Percentiles rank a stretch among this genome's conserved stretches.
phyloP scores from a whole-genome alignment of 2,797 vertebrate genomes.

The Crocodylus rhombifer region DNA sequence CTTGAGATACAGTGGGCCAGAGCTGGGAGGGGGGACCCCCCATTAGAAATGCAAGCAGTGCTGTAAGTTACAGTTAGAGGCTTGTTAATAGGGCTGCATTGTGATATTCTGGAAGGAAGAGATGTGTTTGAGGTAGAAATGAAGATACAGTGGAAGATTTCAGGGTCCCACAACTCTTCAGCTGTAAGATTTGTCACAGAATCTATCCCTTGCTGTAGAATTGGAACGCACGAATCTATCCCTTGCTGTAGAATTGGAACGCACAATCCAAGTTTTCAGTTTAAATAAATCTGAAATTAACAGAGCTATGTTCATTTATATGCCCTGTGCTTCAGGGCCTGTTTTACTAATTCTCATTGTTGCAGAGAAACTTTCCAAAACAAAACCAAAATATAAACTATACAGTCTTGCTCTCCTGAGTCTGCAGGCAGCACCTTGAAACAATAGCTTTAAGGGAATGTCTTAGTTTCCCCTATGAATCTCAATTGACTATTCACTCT shows the following conservation, averaged over 20 bases:
- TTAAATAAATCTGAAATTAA: neutral
- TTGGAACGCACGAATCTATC: rapidly evolving
- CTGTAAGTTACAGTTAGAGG: neutral
- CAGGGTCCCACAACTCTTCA: neutral
- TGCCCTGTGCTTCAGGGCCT: neutral
- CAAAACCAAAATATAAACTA: neutral
- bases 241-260: neutral
- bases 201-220: neutral
- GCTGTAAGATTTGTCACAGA: neutral
- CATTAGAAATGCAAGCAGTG: neutral
- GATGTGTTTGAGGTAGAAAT: neutral
- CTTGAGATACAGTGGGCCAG: neutral
- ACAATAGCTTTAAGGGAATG: neutral
- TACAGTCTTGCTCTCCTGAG: neutral
- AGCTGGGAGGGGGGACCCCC: neutral
- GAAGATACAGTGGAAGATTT: neutral
- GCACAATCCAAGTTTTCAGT: neutral
- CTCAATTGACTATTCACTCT: neutral
- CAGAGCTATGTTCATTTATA: neutral
- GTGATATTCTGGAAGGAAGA: conserved; percentile 24
- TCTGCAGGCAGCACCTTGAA: neutral
- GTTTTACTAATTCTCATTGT: neutral
- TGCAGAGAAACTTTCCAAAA: neutral
- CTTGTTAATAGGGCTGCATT: neutral
- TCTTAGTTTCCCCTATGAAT: neutral